A percentile compares a stretch with the other conserved stretches of the same genome.
Evolutionary conservation across 2,113 vertebrate genomes (phyloP).

Genomic region (Alaudala cheleensis): DNA sequence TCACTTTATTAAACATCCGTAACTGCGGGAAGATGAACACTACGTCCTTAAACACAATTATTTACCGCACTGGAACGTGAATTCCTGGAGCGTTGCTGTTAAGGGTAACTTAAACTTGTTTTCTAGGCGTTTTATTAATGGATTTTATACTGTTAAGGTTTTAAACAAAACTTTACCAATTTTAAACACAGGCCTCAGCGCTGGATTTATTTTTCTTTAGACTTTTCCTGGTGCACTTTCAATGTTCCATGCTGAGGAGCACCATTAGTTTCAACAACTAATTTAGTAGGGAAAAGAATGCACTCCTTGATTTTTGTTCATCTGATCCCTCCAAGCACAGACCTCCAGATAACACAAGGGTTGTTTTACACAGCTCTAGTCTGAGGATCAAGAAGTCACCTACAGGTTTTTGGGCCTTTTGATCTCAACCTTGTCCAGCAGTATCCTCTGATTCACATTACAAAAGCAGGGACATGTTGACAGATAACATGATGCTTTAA

Average conservation of each 20-base stretch:
- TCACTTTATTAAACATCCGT: not conserved
- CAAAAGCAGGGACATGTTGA: fast-evolving
- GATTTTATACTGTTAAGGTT: not conserved
- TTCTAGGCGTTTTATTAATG: not conserved
- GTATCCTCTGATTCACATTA: not conserved
- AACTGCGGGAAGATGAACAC: not conserved
- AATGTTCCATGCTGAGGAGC: not conserved
- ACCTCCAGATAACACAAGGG: fast-evolving
- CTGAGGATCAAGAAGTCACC: not conserved
- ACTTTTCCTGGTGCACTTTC: fast-evolving
- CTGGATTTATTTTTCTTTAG: not conserved
- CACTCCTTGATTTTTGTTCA: fast-evolving
- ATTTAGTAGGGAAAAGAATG: not conserved
- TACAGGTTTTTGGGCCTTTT: fast-evolving
- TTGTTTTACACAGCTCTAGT: not conserved
- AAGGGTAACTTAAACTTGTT: not conserved
- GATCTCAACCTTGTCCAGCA: not conserved
- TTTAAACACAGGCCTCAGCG: fast-evolving
- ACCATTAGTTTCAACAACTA: not conserved
- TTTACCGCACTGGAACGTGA: no score
- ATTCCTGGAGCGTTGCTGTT: fast-evolving
- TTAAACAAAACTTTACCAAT: not conserved
- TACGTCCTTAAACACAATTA: fast-evolving
- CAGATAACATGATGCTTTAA: not conserved
- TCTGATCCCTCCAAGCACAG: not conserved